Conservation (phyloP, 2,888 invertebrate species). For the Marronus borbonicus region DNA sequence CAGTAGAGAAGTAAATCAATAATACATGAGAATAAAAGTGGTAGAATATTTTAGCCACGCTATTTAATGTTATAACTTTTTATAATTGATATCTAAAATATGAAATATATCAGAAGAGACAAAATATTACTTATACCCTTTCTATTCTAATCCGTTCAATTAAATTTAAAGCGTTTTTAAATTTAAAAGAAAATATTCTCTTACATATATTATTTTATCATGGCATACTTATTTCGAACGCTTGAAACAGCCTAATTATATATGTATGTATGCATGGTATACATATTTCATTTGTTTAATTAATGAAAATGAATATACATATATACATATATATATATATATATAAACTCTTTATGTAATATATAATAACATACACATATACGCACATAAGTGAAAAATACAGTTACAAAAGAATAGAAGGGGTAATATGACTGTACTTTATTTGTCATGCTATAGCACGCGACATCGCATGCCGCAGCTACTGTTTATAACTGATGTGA, state of each 20-base stretch:
- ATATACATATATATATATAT: conserved; percentile 52
- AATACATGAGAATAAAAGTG: no score
- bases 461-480: conserved; percentile 68
- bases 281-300: conserved; percentile 68
- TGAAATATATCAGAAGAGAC: no score
- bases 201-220: neutral
- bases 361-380: conserved; percentile 4
- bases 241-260: conserved; percentile 3
- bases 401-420: conserved; percentile 62
- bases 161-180: no score
- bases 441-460: conserved; percentile 69
- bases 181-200: no score
- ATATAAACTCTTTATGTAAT: neutral
- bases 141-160: no score
- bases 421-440: conserved; percentile 67
- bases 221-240: neutral
- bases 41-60: no score
- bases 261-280: conserved; percentile 43
- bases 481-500: conserved; percentile 66
- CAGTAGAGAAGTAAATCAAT: no score
- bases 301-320: conserved; percentile 66
- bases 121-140: no score
- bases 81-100: no score
- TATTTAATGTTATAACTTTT: no score
- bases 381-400: conserved; percentile 58